Conservation (phyloP, 2,113 vertebrate genomes). For the Gulo gulo region DNA sequence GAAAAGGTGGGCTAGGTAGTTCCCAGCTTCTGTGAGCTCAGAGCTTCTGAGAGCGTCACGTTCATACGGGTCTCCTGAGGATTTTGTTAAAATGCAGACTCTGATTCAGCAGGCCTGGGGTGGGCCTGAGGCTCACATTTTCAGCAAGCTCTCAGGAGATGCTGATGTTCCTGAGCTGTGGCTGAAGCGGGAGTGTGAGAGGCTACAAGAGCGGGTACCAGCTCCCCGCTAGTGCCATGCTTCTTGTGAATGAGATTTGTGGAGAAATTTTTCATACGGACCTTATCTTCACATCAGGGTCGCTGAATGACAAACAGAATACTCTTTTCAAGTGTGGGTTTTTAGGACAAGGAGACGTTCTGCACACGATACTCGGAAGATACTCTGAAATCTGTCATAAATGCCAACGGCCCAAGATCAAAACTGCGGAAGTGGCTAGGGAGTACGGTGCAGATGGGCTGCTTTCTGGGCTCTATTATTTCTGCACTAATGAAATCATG, state of each 20-base stretch:
- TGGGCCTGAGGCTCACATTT: background rate
- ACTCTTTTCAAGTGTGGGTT: background rate
- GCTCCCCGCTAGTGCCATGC: background rate
- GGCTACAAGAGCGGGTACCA: background rate
- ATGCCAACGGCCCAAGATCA: background rate
- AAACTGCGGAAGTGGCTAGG: background rate
- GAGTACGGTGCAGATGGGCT: accelerated
- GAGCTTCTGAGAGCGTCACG: background rate
- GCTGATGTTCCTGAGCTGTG: background rate
- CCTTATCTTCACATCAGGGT: background rate
- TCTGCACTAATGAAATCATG: background rate
- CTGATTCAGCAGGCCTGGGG: background rate
- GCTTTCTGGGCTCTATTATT: background rate
- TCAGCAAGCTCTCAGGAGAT: background rate
- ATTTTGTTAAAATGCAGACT: background rate
- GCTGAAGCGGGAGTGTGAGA: accelerated
- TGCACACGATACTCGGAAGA: background rate
- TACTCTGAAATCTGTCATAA: background rate
- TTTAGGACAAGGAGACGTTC: background rate
- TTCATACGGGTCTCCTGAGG: background rate
- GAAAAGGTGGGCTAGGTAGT: background rate
- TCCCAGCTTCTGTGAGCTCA: background rate
- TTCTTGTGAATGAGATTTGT: background rate
- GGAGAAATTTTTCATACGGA: background rate
- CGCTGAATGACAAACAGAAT: background rate